Evolutionary conservation across 1,140 invertebrate genomes (phyloP), one percentile per base, ranked within the genome.

Genomic region (Leptinotarsa defecta): DNA sequence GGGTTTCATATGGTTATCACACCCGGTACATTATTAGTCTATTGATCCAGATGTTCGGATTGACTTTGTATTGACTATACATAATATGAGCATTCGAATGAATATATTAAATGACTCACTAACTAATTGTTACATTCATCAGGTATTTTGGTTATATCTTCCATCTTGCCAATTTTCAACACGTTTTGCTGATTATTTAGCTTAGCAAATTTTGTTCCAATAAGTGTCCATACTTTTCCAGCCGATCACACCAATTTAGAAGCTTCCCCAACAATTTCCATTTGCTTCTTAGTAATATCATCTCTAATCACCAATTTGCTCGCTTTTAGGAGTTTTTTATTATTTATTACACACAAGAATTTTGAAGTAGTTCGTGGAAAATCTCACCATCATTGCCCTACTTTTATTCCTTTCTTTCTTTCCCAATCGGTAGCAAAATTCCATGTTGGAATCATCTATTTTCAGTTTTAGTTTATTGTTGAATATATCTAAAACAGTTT

Each of bases 141-240:
- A 27, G 63, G 15, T 65, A 65, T 65, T 65, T 20, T 65, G 64
- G n/a, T 65, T n/a, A 65, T 65, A 65, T 20, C n/a, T 65, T 65
- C 27, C 64, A 65, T 20, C 15, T 13, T 65, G 64, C 64, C 64
- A 20, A 65, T 65, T 65, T 65, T 65, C 64, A 27, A 65, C 15
- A 65, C 64, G 20, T 65, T 65, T 24, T 65, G 64, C 64, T 65
- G 64, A 65, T 20, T n/a, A 65, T 65, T 65, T 34, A 65, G 15
- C 64, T 65, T 20, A 19, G 20, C 64, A 65, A 27, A 65, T 6
- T 24, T 65, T 20, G 24, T 65, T 65, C 64, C 63, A 65, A n/a
- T 6, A 34, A 62, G 17, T 62, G 1, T 62, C 61, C 61, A 11
- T 62, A 62, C 13, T 24, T 65, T 65, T 65, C n/a, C 20, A 65